These are phyloP conservation scores for Podarcis cretensis DNA, from an alignment of 2,113 vertebrate species.

Conservation along the genomic window DNA sequence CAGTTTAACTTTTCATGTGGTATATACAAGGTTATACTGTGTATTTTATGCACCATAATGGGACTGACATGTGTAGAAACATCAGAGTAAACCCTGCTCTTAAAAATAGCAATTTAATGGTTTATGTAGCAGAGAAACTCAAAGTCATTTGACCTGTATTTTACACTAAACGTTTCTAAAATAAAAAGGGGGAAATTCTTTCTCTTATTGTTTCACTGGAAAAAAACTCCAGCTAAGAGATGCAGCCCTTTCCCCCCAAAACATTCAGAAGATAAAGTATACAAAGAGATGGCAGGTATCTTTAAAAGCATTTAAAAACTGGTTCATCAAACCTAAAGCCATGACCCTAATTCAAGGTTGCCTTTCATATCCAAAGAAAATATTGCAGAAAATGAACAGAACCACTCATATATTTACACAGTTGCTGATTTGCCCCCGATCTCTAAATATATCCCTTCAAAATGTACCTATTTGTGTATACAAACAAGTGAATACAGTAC, in stretches of 20 bases:
- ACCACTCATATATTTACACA: not conserved
- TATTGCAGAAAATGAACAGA: not conserved
- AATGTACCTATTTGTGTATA: not conserved
- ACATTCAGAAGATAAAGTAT: constrained; percentile 46
- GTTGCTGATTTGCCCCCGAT: not conserved
- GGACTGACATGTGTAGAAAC: not conserved
- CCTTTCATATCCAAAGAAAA: not conserved
- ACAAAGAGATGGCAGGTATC: constrained; percentile 45
- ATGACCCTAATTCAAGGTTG: constrained; percentile 4
- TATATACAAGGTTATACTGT: not conserved
- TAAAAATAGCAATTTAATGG: not conserved
- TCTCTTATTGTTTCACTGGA: constrained; percentile 4
- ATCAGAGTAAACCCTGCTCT: not conserved
- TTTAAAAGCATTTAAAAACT: constrained; percentile 26
- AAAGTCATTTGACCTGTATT: not conserved
- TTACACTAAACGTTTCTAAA: constrained; percentile 4
- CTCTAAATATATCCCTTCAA: not conserved
- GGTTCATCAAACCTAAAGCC: constrained; percentile 7
- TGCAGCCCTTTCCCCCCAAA: constrained; percentile 23
- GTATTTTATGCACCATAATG: no score
- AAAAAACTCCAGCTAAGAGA: constrained; percentile 20
- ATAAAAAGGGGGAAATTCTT: not conserved
- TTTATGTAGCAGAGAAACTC: constrained; percentile 16
- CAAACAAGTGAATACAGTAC: not conserved
- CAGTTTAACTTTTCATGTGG: not conserved